Conservation (phyloP, 2,888 invertebrate genomes). For the Drosophila ezoana region DNA sequence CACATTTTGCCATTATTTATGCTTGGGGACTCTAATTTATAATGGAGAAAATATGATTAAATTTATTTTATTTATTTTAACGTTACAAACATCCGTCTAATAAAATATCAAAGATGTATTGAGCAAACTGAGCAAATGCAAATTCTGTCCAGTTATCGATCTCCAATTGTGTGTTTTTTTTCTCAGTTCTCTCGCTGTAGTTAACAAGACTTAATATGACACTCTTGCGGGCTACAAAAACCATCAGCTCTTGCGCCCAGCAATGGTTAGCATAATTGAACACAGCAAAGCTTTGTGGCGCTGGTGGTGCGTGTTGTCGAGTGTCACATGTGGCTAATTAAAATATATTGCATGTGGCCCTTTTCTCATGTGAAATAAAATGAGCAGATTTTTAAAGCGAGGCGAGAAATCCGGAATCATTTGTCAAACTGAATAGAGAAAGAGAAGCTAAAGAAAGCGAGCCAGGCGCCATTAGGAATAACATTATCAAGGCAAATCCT, state of each 20-base stretch:
- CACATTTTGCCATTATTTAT: too few species aligned
- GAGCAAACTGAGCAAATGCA: background rate
- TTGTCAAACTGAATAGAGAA: slow-evolving; percentile 57
- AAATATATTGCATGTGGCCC: slow-evolving; percentile 55
- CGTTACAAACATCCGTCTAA: background rate
- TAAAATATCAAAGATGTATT: background rate
- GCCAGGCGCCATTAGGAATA: slow-evolving; percentile 76
- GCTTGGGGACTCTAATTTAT: too few species aligned
- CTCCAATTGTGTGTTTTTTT: background rate
- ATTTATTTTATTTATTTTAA: too few species aligned
- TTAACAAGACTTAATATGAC: slow-evolving; percentile 60
- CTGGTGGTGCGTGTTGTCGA: slow-evolving; percentile 1
- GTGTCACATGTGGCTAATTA: slow-evolving; percentile 59
- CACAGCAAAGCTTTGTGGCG: slow-evolving; percentile 18
- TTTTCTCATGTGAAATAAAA: slow-evolving; percentile 48
- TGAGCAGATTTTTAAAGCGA: slow-evolving; percentile 45
- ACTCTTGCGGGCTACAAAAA: slow-evolving; percentile 24
- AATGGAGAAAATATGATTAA: too few species aligned
- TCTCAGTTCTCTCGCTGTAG: slow-evolving; percentile 22
- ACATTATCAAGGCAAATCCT: slow-evolving; percentile 80
- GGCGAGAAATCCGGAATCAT: slow-evolving; percentile 54
- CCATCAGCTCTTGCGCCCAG: slow-evolving; percentile 13
- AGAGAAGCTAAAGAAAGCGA: slow-evolving; percentile 24
- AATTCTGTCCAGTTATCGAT: background rate
- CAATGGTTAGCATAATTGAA: slow-evolving; percentile 35